Percentiles rank a stretch among this genome's conserved stretches.
Evolutionary conservation across 1,140 invertebrate species (phyloP).

Genomic region (Bombus impatiens): DNA sequence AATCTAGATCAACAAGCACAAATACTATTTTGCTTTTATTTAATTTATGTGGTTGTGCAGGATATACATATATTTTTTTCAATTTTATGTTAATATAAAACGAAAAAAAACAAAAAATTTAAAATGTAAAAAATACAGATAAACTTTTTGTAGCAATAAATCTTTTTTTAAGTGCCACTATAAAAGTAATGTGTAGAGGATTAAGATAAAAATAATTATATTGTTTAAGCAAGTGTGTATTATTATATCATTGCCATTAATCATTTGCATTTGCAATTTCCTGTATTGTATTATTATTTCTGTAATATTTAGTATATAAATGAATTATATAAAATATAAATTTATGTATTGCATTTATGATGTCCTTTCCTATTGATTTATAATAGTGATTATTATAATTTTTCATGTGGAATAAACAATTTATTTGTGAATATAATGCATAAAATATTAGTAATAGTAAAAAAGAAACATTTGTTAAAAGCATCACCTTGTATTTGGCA

Average conservation of each 20-base stretch:
- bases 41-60: conserved; percentile 44
- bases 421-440: neutral
- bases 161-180: conserved; percentile 23
- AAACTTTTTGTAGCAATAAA: conserved; percentile 8
- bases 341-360: conserved; percentile 42
- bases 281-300: conserved; percentile 68
- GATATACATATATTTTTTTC: conserved; percentile 31
- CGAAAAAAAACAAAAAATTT: conserved; percentile 50
- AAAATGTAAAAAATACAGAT: conserved; percentile 51
- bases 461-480: conserved; percentile 52
- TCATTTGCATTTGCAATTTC: conserved; percentile 73
- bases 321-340: conserved; percentile 70
- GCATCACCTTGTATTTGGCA: conserved; percentile 73
- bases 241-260: conserved; percentile 61
- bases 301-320: conserved; percentile 73
- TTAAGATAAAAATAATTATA: conserved; percentile 47
- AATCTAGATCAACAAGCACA: conserved; percentile 27
- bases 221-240: conserved; percentile 58
- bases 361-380: neutral
- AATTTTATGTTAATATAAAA: conserved; percentile 57
- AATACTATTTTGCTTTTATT: conserved; percentile 27
- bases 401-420: neutral
- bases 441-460: conserved; percentile 7
- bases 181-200: conserved; percentile 41
- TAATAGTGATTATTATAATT: neutral